phyloP scores from a whole-genome alignment of 1,140 invertebrate genomes.

The Stegodyphus mimosarum region DNA sequence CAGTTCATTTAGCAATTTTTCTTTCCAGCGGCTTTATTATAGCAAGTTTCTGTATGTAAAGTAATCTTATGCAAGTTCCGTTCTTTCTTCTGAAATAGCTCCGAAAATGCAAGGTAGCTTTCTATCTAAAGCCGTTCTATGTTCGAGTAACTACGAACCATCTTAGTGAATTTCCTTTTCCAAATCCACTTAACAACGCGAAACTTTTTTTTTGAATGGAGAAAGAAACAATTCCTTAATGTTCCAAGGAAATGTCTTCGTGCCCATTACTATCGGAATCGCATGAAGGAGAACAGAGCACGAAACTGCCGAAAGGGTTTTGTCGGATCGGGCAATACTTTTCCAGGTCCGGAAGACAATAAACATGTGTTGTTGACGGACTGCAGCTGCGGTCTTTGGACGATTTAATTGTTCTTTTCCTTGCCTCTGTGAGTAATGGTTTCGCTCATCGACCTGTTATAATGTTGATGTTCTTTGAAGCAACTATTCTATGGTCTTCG shows the following conservation, averaged over 20 bases:
- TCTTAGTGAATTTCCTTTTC: too few relatives aligned
- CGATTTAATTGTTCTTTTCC: constrained; percentile 50
- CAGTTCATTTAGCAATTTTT: too few relatives aligned
- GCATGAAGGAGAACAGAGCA: neutral
- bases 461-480: neutral
- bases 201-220: too few relatives aligned
- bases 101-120: too few relatives aligned
- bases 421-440: constrained; percentile 25
- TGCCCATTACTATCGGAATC: neutral
- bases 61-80: too few relatives aligned
- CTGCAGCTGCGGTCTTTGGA: constrained; percentile 26
- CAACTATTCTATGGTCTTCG: neutral
- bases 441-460: constrained; percentile 8
- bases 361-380: constrained; percentile 41
- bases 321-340: constrained; percentile 4
- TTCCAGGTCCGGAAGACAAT: constrained; percentile 30
- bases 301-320: constrained; percentile 24
- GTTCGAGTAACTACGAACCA: too few relatives aligned
- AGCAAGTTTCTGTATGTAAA: too few relatives aligned
- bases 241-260: neutral
- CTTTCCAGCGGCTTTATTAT: too few relatives aligned
- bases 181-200: too few relatives aligned
- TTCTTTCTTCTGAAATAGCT: too few relatives aligned
- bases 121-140: too few relatives aligned
- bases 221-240: constrained; percentile 1